These are phyloP conservation scores for Microctonus hyperodae DNA, from an alignment of 2,888 invertebrate genomes.

Conservation along the genomic window DNA sequence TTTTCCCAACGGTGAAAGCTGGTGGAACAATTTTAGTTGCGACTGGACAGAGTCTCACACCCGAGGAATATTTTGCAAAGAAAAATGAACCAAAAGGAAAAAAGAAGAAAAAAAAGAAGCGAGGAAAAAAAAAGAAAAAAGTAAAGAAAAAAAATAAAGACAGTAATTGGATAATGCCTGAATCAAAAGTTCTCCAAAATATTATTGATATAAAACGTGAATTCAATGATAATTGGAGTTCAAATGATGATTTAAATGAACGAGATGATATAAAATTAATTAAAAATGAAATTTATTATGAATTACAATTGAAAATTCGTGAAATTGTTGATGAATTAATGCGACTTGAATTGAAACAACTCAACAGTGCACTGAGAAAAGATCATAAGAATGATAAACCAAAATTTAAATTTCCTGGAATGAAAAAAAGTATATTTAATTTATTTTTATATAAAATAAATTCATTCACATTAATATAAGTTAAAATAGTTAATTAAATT, in stretches of 20 bases:
- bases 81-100: conserved; percentile 47
- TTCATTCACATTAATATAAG: neutral
- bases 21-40: conserved; percentile 74
- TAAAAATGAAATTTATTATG: conserved; percentile 70
- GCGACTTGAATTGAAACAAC: conserved; percentile 66
- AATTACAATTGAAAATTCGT: conserved; percentile 73
- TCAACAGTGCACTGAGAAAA: conserved; percentile 66
- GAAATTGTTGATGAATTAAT: conserved; percentile 74
- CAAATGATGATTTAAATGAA: conserved; percentile 66
- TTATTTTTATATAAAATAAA: neutral
- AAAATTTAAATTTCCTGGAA: conserved; percentile 38
- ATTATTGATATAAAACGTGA: conserved; percentile 55
- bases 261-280: conserved; percentile 72
- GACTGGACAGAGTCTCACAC: conserved; percentile 68
- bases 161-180: conserved; percentile 51
- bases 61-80: conserved; percentile 66
- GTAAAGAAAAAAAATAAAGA: conserved; percentile 23
- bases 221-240: conserved; percentile 65
- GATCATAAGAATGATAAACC: conserved; percentile 54
- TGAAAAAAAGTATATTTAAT: conserved; percentile 36
- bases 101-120: conserved; percentile 26
- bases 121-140: conserved; percentile 30
- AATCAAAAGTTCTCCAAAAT: conserved; percentile 41
- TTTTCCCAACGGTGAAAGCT: conserved; percentile 74
- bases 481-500: neutral